Base-by-base conservation (phyloP, 2,113 vertebrate species). In the Antennarius striatus region DNA sequence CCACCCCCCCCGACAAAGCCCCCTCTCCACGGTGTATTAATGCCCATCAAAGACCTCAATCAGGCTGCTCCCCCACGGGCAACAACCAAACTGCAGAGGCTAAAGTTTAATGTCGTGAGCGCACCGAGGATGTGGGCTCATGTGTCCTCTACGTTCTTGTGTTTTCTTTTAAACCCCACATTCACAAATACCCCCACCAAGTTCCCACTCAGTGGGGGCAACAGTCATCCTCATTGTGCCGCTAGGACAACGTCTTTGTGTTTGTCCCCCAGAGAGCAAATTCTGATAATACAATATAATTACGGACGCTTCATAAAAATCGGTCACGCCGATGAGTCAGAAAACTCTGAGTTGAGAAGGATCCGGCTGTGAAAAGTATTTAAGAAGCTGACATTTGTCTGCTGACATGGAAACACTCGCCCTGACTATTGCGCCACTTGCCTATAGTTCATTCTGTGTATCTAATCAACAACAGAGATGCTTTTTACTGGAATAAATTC, bases 41-140 rank as follows among this genome's bases (percentile, higher is more conserved):
- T 80, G 82, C 84, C 84, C 84, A 87, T 92, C 83, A 90, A 86
- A 88, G 83, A 72, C 77, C 71, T 90, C 81, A 86, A 90, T 81
- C 86, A 87, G 63, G 77, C 79, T 51, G 30, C 78, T 71, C 84
- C 63, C 89, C 91, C 88, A 82, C 83, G 75, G 88, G 90, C 86
- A 71, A 91, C 46, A 82, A 70, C 73, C 70, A 68, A 58, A 77
- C 72, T 65, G 62, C 67, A 77, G 75, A 81, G 85, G 68, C 85
- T 81, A 72, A 82, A 87, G 80, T 81, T 81, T 68, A 80, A 82
- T 75, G 79, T 71, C 85, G 69, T 81, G 60, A 78, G 71, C 48
- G 63, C 64, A 76, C 53, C 46, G 6, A 88, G 79, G 80, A 82
- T 83, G 85, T 86, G 86, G 82, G 66, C 78, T 86, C 56, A 30